These are phyloP conservation scores for Drosophila teissieri DNA, from an alignment of 1,140 invertebrate genomes.

Conservation along the genomic window DNA sequence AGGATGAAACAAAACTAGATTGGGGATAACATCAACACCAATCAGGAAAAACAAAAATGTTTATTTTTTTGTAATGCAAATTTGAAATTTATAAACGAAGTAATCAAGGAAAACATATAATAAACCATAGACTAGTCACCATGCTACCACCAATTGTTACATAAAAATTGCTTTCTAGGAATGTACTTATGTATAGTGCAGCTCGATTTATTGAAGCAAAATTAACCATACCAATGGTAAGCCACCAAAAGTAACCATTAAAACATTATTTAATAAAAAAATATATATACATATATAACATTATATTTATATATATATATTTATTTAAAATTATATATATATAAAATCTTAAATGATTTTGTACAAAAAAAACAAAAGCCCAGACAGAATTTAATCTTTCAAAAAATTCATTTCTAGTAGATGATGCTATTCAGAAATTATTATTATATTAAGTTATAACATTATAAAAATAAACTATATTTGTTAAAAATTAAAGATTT, in stretches of 20 bases:
- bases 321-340: too few species aligned
- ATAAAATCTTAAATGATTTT: too few species aligned
- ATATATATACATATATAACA: not conserved
- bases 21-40: conserved; percentile 43
- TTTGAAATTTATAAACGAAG: conserved; percentile 66
- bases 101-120: conserved; percentile 41
- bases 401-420: too few species aligned
- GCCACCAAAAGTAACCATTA: not conserved
- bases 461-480: too few species aligned
- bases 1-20: conserved; percentile 46
- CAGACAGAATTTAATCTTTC: too few species aligned
- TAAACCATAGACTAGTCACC: not conserved
- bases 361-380: too few species aligned
- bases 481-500: too few species aligned
- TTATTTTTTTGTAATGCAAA: conserved; percentile 71
- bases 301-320: too few species aligned
- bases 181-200: too few species aligned
- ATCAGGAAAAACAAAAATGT: conserved; percentile 59
- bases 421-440: too few species aligned
- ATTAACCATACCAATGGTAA: not conserved
- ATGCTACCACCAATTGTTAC: not conserved
- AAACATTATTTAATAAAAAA: not conserved
- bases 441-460: not conserved
- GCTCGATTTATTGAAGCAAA: too few species aligned
- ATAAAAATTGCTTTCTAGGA: too few species aligned